Conservation (phyloP, 2,797 vertebrate species). For the Xenentodon cancila region DNA sequence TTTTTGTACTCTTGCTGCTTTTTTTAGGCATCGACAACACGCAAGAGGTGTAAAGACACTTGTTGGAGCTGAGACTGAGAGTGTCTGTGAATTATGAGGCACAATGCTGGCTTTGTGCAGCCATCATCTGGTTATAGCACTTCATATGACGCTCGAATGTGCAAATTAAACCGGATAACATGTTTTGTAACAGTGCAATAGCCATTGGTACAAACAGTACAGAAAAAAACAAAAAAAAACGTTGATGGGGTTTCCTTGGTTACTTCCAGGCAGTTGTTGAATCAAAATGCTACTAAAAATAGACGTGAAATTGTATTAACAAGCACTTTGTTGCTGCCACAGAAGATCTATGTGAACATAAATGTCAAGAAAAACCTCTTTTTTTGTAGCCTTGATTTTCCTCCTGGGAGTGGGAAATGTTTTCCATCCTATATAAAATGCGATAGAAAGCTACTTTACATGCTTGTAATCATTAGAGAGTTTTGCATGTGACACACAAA, state of each 20-base stretch:
- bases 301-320: neutral
- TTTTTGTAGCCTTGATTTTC: conserved; percentile 8
- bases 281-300: conserved; percentile 12
- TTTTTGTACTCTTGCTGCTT: conserved; percentile 22
- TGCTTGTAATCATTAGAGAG: conserved; percentile 17
- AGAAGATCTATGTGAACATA: conserved; percentile 14
- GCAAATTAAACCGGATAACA: conserved; percentile 4
- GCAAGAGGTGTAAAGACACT: conserved; percentile 18
- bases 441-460: conserved; percentile 8
- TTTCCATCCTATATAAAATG: conserved; percentile 4
- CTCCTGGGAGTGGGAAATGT: conserved; percentile 10
- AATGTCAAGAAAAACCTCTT: conserved; percentile 11
- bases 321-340: conserved; percentile 11
- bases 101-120: conserved; percentile 35
- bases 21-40: conserved; percentile 33
- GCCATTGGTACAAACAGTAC: conserved; percentile 22
- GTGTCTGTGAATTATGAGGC: conserved; percentile 7
- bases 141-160: too few relatives aligned
- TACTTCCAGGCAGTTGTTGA: conserved; percentile 13
- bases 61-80: conserved; percentile 27
- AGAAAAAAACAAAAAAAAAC: conserved; percentile 21
- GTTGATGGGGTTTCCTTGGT: conserved; percentile 28
- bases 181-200: conserved; percentile 20
- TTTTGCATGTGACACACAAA: conserved; percentile 41
- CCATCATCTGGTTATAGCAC: neutral